A percentile compares a stretch with the other conserved stretches of the same genome.
Conservation (phyloP, 2,888 invertebrate species). For the Pseudococcus viburni region DNA sequence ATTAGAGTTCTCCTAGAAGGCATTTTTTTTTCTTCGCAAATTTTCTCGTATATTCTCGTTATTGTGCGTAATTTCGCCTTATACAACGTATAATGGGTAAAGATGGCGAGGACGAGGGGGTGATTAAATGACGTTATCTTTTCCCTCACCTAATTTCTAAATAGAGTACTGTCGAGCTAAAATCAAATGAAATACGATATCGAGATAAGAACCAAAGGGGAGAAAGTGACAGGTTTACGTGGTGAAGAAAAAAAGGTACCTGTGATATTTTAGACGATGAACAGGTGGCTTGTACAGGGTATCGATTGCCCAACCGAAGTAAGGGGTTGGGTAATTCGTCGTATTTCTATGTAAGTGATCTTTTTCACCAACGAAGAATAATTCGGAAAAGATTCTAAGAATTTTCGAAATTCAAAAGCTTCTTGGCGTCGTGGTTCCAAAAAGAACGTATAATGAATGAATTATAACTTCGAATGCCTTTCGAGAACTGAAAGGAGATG, state of each 20-base stretch:
- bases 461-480: too few species aligned
- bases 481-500: not conserved
- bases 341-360: not conserved
- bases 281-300: not conserved
- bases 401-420: not conserved
- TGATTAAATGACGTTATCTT: not conserved
- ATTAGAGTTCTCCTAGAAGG: not conserved
- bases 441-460: too few species aligned
- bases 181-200: conserved; percentile 21
- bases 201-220: not conserved
- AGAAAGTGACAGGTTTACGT: conserved; percentile 3
- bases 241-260: not conserved
- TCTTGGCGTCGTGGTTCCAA: too few species aligned
- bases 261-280: not conserved
- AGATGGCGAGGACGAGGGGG: not conserved
- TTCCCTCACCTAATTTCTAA: not conserved
- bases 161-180: not conserved
- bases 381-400: not conserved
- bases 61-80: not conserved
- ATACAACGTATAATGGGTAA: not conserved
- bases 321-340: not conserved
- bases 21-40: conserved; percentile 1
- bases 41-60: conserved; percentile 32
- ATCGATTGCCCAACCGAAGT: not conserved
- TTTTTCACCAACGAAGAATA: not conserved